These are phyloP conservation scores for Takifugu flavidus DNA, from an alignment of 2,113 vertebrate species.

Conservation along the genomic window DNA sequence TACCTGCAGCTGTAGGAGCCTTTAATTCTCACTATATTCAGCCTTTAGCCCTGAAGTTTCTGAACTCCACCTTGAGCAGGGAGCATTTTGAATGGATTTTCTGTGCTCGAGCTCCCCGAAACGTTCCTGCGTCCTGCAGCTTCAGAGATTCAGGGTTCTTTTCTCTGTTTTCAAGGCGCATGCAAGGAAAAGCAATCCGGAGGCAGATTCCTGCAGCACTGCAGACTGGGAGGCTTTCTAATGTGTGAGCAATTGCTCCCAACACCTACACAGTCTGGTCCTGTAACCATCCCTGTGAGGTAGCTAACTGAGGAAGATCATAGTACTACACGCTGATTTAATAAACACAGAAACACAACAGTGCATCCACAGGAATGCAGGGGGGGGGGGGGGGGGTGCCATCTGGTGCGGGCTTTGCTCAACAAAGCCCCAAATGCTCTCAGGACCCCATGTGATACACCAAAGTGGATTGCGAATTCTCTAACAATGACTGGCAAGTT, in stretches of 20 bases:
- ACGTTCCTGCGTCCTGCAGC: too few species aligned
- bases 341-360: slow-evolving; percentile 50
- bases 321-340: slow-evolving; percentile 49
- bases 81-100: too few species aligned
- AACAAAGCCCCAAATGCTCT: slow-evolving; percentile 50
- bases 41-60: too few species aligned
- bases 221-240: slow-evolving; percentile 43
- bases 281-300: slow-evolving; percentile 34
- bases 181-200: neutral
- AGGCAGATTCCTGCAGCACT: slow-evolving; percentile 49
- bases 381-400: slow-evolving; percentile 45
- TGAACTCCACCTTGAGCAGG: too few species aligned
- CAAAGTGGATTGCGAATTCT: slow-evolving; percentile 29
- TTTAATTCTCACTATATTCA: too few species aligned
- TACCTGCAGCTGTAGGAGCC: too few species aligned
- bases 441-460: slow-evolving; percentile 25
- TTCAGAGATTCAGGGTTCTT: too few species aligned
- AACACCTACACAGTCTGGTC: slow-evolving; percentile 61
- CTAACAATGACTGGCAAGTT: slow-evolving; percentile 45
- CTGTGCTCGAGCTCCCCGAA: too few species aligned
- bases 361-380: slow-evolving; percentile 34
- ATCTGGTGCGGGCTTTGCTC: slow-evolving; percentile 55
- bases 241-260: slow-evolving; percentile 55
- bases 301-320: slow-evolving; percentile 43
- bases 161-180: too few species aligned